Percentiles rank a stretch among this genome's conserved stretches.
These are phyloP conservation scores for Crossaster papposus DNA, from an alignment of 53 echinoderm and acorn worm genomes.

Conservation along the genomic window DNA sequence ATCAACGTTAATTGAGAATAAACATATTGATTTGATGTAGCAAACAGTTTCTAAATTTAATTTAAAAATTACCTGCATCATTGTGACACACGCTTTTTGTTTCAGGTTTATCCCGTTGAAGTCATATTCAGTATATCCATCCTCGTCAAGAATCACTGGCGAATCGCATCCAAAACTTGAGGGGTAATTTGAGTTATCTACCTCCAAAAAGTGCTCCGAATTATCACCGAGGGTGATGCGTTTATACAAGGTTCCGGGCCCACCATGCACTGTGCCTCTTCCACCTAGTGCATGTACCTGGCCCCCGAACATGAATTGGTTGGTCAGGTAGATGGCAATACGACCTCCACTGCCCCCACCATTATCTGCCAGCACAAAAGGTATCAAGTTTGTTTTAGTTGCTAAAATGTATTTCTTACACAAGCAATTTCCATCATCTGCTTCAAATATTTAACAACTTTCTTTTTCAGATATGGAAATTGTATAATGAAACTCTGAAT, in stretches of 20 bases:
- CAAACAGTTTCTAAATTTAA: neutral
- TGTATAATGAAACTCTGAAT: no score
- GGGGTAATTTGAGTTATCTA: conserved; percentile 69
- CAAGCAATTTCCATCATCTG: no score
- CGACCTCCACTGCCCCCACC: conserved; percentile 90
- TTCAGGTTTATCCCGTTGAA: conserved; percentile 53
- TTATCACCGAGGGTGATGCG: conserved; percentile 54
- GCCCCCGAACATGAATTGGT: conserved; percentile 68
- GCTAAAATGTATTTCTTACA: neutral
- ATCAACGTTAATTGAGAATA: neutral
- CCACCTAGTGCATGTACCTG: conserved; percentile 72
- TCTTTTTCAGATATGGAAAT: no score
- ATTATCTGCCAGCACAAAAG: conserved; percentile 38
- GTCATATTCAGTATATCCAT: conserved; percentile 19
- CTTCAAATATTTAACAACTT: neutral
- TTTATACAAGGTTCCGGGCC: conserved; percentile 80
- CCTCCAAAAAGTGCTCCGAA: conserved; percentile 63
- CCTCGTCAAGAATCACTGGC: conserved; percentile 61
- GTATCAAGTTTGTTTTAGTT: neutral
- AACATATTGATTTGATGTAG: neutral
- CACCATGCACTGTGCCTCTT: conserved; percentile 56
- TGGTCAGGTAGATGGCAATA: conserved; percentile 69
- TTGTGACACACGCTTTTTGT: conserved; percentile 53
- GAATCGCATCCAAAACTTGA: conserved; percentile 27
- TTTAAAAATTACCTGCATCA: conserved; percentile 40